A percentile compares a stretch with the other conserved stretches of the same genome.
phyloP scores from a whole-genome alignment of 2,888 invertebrate genomes.

The Drosophila diplacantha region DNA sequence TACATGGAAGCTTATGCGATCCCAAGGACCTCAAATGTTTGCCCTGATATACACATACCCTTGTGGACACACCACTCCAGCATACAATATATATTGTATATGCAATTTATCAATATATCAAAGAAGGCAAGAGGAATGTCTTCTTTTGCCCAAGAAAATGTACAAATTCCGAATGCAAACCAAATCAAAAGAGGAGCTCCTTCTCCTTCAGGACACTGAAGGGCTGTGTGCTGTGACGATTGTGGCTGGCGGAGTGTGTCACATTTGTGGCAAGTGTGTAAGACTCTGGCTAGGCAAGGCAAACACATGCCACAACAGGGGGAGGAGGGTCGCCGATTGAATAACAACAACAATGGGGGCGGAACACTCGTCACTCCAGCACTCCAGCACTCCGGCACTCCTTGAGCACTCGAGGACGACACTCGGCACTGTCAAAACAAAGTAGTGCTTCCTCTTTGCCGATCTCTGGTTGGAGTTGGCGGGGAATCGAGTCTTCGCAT shows the following conservation, averaged over 20 bases:
- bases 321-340: constrained; percentile 3
- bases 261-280: constrained; percentile 19
- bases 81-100: not conserved
- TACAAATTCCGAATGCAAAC: constrained; percentile 22
- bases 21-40: not conserved
- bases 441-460: constrained; percentile 1
- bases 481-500: not conserved
- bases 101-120: not conserved
- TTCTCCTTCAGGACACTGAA: not conserved
- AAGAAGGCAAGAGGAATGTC: not conserved
- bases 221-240: constrained; percentile 2
- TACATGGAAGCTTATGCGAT: not conserved
- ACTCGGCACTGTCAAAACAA: constrained; percentile 5
- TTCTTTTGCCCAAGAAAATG: not conserved
- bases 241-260: constrained; percentile 21
- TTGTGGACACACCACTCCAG: not conserved
- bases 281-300: not conserved
- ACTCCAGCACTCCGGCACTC: not conserved
- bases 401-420: not conserved
- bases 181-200: constrained; percentile 7
- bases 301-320: constrained; percentile 12
- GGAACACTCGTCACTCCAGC: not conserved
- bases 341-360: constrained; percentile 5
- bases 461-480: not conserved
- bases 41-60: not conserved